Evolutionary conservation across 2,888 invertebrate species (phyloP).

Genomic region (Himalopsyche kuldschensis): DNA sequence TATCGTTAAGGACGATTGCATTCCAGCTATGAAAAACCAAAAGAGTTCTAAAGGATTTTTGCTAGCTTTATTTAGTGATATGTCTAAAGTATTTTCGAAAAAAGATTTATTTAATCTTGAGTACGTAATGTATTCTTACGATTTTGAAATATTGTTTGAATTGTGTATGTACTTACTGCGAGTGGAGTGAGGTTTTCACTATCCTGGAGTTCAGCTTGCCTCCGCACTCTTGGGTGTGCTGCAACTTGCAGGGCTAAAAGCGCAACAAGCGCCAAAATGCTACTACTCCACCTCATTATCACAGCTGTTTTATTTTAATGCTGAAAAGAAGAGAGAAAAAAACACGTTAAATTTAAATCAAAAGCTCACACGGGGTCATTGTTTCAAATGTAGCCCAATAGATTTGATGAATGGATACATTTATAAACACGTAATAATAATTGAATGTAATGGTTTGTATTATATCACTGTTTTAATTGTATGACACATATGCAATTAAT

Average conservation of each 20-base stretch:
- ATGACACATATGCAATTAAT: slow-evolving; percentile 26
- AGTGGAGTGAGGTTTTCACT: slow-evolving; percentile 30
- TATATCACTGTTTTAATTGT: background rate
- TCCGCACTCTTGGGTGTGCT: slow-evolving; percentile 45
- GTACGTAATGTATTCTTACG: background rate
- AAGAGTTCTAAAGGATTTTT: background rate
- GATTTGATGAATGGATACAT: background rate
- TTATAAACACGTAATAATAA: background rate
- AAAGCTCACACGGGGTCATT: background rate
- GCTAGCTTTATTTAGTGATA: too few species aligned
- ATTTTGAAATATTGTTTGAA: background rate
- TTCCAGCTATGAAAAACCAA: background rate
- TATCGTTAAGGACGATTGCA: background rate
- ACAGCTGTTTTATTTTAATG: slow-evolving; percentile 27
- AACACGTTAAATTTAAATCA: background rate
- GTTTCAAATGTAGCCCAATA: background rate
- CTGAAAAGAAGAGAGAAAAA: slow-evolving; percentile 31
- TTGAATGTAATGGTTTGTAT: background rate
- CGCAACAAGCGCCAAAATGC: slow-evolving; percentile 43
- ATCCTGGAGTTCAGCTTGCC: slow-evolving; percentile 43
- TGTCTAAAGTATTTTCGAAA: too few species aligned
- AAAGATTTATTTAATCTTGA: too few species aligned
- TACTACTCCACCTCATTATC: slow-evolving; percentile 45
- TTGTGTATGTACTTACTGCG: slow-evolving; percentile 24
- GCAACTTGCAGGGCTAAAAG: slow-evolving; percentile 42